Evolutionary conservation across 2,797 vertebrate genomes (phyloP), one percentile per base, ranked within the genome.

Genomic region (Cossypha niveicapilla): DNA sequence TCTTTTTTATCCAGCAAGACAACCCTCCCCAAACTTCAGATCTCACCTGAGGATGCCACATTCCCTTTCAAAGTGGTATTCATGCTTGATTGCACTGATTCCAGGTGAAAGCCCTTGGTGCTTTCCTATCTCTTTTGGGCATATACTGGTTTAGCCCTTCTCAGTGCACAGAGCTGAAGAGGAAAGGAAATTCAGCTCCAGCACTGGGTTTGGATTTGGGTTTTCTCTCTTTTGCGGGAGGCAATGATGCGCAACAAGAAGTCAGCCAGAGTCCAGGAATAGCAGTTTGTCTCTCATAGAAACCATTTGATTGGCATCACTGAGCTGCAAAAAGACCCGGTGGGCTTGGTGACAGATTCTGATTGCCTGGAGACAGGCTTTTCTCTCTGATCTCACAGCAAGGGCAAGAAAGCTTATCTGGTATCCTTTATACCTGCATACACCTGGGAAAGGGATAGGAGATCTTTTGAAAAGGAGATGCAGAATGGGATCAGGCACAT

Each of bases 201-300:
- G 32, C 18, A 18, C 17, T 23, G 27, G 35, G 16, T 18, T 60
- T 72, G 28, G 34, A 53, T 88, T 44, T 73, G 48, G 41, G 14
- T 27, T 88, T 88, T 92, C 84, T 78, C 24, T 21, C 35, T 70
- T 82, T 62, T 79, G 32, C 34, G 48, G 34, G 32, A 86, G 42
- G 18, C 2, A 1, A 3, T 15, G n/a, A 81, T 86, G 41, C 41
- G 30, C 45, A 53, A n/a, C 48, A 56, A 76, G 34, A 80, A 92
- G 80, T 54, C 81, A 79, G 39, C 16, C 50, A 19, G 63, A 78
- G n/a, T 50, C 61, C 9, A 28, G 73, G 85, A 95, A 78, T 47
- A 96, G 90, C 62, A 80, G 45, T 51, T 61, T 48, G 50, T 73
- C 32, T 96, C 63, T 83, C 53, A 16, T 24, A 83, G 92, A 90